Base-by-base conservation (phyloP, 1,140 invertebrate genomes). In the Zaprionus lachaisei region DNA sequence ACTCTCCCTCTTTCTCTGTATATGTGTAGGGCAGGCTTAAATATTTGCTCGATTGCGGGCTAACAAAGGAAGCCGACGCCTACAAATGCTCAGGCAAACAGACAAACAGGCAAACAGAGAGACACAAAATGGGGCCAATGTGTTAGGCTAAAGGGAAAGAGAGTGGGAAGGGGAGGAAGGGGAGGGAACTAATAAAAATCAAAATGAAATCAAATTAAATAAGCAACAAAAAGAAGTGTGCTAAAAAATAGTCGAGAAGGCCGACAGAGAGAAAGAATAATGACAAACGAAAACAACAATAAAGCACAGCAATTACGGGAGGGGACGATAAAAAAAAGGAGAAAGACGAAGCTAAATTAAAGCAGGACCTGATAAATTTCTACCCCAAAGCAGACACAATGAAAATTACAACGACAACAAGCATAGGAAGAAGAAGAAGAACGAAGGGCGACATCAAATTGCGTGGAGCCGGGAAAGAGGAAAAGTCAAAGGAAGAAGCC, bases 171-270 rank as follows among this genome's bases (percentile, higher is more conserved):
- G 1, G 20, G 20, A 22, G 11, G 4, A 2, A 22, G 20, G 20
- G 4, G 9, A 9, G 51, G 12, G 24, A 90, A 79, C 81, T 85
- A 90, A 89, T 90, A 89, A 90, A 89, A 90, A 89, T 89, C 85
- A 89, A 89, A 90, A 90, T 64, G 72, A 90, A 89, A 90, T 90
- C 82, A 90, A 89, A 89, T 89, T 89, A 90, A 89, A 89, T 79
- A 90, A 77, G 74, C 84, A 86, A 56, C 56, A 74, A 69, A 34
- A 80, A 60, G 61, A 68, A 68, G 62, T 65, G 61, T 57, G 61
- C 54, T 57, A 60, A 76, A 72, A 79, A 76, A 44, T 61, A 62
- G 60, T 20, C 9, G 20, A 24, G 66, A 61, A 69, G n/a, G 54
- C 4, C 22, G 24, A 56, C 9, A 63, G 76, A 76, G 76, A 14